phyloP scores from a whole-genome alignment of 2,888 invertebrate species.

The Tineola bisselliella region DNA sequence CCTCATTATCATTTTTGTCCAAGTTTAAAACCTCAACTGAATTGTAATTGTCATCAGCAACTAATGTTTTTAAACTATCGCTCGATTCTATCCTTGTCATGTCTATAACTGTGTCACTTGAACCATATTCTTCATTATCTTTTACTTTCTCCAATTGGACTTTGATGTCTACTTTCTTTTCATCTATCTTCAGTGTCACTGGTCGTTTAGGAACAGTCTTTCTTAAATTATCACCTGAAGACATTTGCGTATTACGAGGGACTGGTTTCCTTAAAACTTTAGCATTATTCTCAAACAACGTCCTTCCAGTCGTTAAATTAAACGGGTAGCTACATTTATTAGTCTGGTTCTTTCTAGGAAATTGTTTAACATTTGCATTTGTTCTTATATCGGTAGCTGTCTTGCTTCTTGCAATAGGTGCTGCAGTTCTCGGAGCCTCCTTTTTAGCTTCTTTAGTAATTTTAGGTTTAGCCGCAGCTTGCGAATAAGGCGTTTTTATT shows the following conservation, averaged over 20 bases:
- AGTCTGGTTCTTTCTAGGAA: slow-evolving; percentile 41
- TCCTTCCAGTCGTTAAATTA: slow-evolving; percentile 58
- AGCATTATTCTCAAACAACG: slow-evolving; percentile 43
- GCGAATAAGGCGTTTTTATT: slow-evolving; percentile 54
- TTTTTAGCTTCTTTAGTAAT: slow-evolving; percentile 32
- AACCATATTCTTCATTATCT: slow-evolving; percentile 57
- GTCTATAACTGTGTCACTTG: slow-evolving; percentile 65
- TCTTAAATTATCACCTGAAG: slow-evolving; percentile 41
- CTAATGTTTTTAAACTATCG: slow-evolving; percentile 58
- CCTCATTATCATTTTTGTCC: slow-evolving; percentile 68
- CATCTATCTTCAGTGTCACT: slow-evolving; percentile 39
- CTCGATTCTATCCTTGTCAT: slow-evolving; percentile 58
- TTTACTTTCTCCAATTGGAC: slow-evolving; percentile 38
- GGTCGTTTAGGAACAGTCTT: slow-evolving; percentile 41
- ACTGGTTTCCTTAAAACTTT: slow-evolving; percentile 32
- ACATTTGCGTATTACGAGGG: slow-evolving; percentile 31
- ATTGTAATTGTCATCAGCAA: slow-evolving; percentile 52
- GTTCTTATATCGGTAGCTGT: slow-evolving; percentile 56
- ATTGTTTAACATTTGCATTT: slow-evolving; percentile 29
- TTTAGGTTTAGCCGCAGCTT: slow-evolving; percentile 63
- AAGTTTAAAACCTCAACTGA: slow-evolving; percentile 61
- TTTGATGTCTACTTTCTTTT: slow-evolving; percentile 35
- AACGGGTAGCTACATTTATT: slow-evolving; percentile 63
- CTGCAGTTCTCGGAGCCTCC: slow-evolving; percentile 22
- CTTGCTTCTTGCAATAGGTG: slow-evolving; percentile 45